These are phyloP conservation scores for Aphelocoma coerulescens DNA, from an alignment of 2,113 vertebrate genomes.

Conservation along the genomic window DNA sequence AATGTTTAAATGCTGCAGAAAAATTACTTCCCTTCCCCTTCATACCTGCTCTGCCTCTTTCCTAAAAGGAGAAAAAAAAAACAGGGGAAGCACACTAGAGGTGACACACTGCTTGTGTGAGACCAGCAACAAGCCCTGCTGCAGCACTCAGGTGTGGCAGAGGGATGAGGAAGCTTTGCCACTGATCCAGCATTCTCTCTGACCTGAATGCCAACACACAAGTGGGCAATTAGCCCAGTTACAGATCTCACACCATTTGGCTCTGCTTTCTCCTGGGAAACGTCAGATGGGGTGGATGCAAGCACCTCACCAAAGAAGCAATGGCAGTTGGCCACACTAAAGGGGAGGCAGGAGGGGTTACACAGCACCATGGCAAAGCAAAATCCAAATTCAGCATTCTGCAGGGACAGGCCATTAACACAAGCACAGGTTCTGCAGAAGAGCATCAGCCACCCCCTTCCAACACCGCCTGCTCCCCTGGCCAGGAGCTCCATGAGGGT, in stretches of 20 bases:
- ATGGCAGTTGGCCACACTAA: background rate
- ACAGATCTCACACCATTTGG: background rate
- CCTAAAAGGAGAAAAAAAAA: background rate
- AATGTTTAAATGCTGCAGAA: background rate
- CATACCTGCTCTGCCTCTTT: background rate
- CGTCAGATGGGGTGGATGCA: accelerated
- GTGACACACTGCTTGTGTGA: background rate
- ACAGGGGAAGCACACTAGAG: background rate
- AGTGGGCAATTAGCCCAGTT: background rate
- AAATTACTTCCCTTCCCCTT: background rate
- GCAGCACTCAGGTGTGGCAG: background rate
- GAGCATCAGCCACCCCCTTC: background rate
- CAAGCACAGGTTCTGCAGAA: background rate
- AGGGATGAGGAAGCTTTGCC: background rate
- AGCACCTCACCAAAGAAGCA: background rate
- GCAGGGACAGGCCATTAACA: background rate
- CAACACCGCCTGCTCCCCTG: background rate
- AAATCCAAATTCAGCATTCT: background rate
- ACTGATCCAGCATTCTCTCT: background rate
- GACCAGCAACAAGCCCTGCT: background rate
- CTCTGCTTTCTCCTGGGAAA: background rate
- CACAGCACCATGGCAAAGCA: background rate
- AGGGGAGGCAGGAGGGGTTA: background rate
- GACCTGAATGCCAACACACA: background rate
- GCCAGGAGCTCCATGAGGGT: background rate